Percentiles rank a stretch among this genome's conserved stretches.
Conservation (phyloP, 2,888 invertebrate genomes). For the Xestia rhomboidea region DNA sequence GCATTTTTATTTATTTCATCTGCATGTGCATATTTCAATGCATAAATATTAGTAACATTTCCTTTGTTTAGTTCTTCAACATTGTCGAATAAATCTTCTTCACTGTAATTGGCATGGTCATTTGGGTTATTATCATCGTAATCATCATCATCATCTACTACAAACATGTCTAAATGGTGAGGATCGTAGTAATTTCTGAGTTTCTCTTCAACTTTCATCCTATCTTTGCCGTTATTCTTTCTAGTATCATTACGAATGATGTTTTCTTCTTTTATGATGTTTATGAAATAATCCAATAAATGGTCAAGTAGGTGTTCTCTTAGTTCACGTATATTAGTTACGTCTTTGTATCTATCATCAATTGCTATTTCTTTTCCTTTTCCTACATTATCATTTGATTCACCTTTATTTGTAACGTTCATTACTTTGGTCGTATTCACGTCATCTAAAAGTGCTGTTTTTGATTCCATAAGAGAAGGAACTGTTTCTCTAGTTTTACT, state of each 20-base stretch:
- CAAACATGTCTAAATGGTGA: conserved; percentile 33
- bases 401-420: background rate
- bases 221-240: conserved; percentile 45
- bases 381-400: background rate
- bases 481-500: background rate
- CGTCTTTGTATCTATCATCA: background rate
- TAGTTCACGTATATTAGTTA: conserved; percentile 48
- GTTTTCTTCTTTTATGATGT: conserved; percentile 57
- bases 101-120: background rate
- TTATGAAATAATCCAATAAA: conserved; percentile 57
- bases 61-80: background rate
- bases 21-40: background rate
- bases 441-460: background rate
- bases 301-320: conserved; percentile 57
- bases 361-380: background rate
- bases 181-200: conserved; percentile 58
- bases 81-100: background rate
- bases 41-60: background rate
- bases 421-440: background rate
- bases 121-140: conserved; percentile 3
- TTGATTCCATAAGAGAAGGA: background rate
- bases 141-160: conserved; percentile 17
- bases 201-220: conserved; percentile 53
- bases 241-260: conserved; percentile 25
- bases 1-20: background rate